Conservation (phyloP, 1,140 invertebrate species). For the Solenopsis fugax region DNA sequence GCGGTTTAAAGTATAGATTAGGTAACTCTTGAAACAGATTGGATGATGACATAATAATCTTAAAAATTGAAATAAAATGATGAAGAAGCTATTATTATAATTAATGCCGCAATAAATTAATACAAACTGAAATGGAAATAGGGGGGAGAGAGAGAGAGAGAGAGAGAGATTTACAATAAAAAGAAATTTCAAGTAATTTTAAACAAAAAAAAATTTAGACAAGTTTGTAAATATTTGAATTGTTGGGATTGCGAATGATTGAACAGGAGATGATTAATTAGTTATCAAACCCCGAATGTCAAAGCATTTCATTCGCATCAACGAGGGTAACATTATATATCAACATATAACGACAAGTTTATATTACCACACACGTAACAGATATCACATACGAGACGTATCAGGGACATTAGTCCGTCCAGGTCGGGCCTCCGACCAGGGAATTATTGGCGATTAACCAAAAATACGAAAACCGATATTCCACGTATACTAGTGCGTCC, state of each 20-base stretch:
- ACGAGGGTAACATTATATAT: slow-evolving; percentile 42
- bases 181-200: neutral
- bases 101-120: neutral
- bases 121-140: neutral
- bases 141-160: neutral
- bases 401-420: slow-evolving; percentile 59
- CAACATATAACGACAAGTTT: slow-evolving; percentile 62
- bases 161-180: neutral
- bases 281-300: neutral
- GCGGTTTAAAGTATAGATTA: slow-evolving; percentile 12
- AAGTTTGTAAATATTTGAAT: neutral
- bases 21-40: neutral
- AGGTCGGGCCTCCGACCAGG: slow-evolving; percentile 56
- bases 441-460: slow-evolving; percentile 73
- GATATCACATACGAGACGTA: slow-evolving; percentile 65
- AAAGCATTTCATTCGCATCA: slow-evolving; percentile 18
- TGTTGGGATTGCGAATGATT: neutral
- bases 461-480: slow-evolving; percentile 70
- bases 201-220: neutral
- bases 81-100: neutral
- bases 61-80: neutral
- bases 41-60: neutral
- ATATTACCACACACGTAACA: slow-evolving; percentile 62
- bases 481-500: neutral
- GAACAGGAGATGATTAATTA: slow-evolving; percentile 41